Evolutionary conservation across 1,140 invertebrate species (phyloP).

Genomic region (Plectus sambesii): DNA sequence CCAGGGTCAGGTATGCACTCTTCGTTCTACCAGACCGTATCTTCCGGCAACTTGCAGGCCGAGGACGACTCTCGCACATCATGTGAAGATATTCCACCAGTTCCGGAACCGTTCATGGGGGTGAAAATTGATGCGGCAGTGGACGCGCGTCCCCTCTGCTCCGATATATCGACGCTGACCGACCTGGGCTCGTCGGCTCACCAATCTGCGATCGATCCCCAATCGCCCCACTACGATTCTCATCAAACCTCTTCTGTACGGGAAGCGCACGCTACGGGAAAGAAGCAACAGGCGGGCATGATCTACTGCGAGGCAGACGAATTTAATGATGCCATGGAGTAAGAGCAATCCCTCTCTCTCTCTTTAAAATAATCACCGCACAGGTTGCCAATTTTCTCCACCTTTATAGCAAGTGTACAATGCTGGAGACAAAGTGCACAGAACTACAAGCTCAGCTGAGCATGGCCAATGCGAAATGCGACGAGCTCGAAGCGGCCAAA

Average conservation of each 20-base stretch:
- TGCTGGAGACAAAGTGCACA: neutral
- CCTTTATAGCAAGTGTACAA: neutral
- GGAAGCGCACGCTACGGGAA: too few species aligned
- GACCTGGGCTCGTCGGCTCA: too few species aligned
- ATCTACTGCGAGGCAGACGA: neutral
- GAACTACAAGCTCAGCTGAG: neutral
- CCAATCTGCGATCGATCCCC: too few species aligned
- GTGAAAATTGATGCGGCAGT: too few species aligned
- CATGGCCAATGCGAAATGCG: conserved; percentile 8
- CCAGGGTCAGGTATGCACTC: conserved; percentile 2
- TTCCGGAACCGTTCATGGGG: too few species aligned
- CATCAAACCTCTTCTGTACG: too few species aligned
- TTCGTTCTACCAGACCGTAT: neutral
- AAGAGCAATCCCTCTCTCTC: neutral
- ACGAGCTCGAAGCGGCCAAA: conserved; percentile 6
- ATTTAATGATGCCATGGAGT: neutral
- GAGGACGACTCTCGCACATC: too few species aligned
- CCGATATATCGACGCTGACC: too few species aligned
- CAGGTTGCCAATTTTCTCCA: neutral
- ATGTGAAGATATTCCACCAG: too few species aligned
- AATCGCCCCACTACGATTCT: too few species aligned
- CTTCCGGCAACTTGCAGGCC: too few species aligned
- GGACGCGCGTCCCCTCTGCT: too few species aligned
- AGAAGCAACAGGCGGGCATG: neutral
- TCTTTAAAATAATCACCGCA: neutral